Base-by-base conservation (phyloP, 2,113 vertebrate species). In the Pleuronectes platessa region DNA sequence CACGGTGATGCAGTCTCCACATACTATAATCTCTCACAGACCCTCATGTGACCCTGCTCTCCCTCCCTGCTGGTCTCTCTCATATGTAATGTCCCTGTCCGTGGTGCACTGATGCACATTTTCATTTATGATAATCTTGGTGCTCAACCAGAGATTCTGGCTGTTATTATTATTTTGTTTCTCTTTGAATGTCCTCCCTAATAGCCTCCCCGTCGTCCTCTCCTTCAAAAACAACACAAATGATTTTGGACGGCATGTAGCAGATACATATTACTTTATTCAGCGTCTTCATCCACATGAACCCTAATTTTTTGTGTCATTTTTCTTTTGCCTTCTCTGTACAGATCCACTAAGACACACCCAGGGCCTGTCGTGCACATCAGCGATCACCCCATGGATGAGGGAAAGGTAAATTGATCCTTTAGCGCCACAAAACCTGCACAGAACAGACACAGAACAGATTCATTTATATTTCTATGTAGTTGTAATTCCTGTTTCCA, bases 361-460 rank as follows among this genome's bases (percentile, higher is more conserved):
- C 98, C 98, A 78, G 98, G 98, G 86, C 97, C 97, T 81, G 94
- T 99, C 47, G 98, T 99, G 53, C 98, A 99, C 93, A 99, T 99
- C 92, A 99, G 98, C 90, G 98, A 99, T 92, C 98, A 99, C 94
- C 98, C 98, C 84, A 99, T 99, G 96, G 98, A 99, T 87, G 98
- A 99, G 91, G 98, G 98, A 88, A 99, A 99, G 96, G 98, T 99
- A 95, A 40, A 73, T 45, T 23, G 51, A 56, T 5, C 20, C 17
- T 49, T 54, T 54, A 69, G 54, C 40, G n/a, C 59, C 4, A 2
- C 59, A 64, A 1, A 20, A 17, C 37, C 18, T 56, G 68, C 40
- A 7, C 31, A 31, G 31, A 27, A 27, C 27, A 27, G 27, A 27
- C 27, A 8, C 54, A 65, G 10, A 35, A 37, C 4, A 58, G 27